Base-by-base conservation (phyloP, 2,888 invertebrate species). In the Baccha elongata region DNA sequence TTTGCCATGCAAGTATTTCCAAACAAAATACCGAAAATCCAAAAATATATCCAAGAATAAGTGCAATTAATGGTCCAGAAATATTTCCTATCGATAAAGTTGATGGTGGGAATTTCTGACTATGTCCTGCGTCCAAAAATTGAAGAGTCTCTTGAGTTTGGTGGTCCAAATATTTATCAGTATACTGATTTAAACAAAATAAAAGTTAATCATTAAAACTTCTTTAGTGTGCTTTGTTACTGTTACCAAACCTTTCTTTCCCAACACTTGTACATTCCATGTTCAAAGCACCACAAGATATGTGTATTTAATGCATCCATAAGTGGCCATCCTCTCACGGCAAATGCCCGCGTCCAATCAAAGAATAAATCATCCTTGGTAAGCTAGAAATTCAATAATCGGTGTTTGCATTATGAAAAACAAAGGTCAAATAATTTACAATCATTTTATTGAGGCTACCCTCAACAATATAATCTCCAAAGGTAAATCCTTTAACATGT, bases 311-410 rank as follows among this genome's bases (percentile, higher is more conserved):
- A 84, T 0, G 85, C 80, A 0, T 86, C 86, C 90, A 90, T 90
- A 17, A 90, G 26, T 0, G 87, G 86, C 90, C 90, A 90, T 7
- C 90, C 90, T 1, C 89, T 86, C 32, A 89, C 86, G n/a, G 89
- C 85, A 5, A 89, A 88, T 1, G 87, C 89, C 10, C 89, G 86
- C 0, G 90, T 89, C 87, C 89, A 90, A 62, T 90, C 90, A 46
- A 88, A 89, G 53, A 88, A 90, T 0, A 90, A 50, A 84, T 90
- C 88, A 72, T 90, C 90, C 15, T 86, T 88, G 1, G 86, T 64
- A 2, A 90, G 85, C 90, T 90, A n/a, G 0, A 21, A 17, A 10
- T 15, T 35, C 2, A 13, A 11, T 13, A 5, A 64, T 21, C 10
- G 10, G 1, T 1, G 2, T 29, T 6, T 8, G 1, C 13, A 3